Evolutionary conservation across 92 coral and sea anemone species (phyloP).

Genomic region (Porites divaricata): DNA sequence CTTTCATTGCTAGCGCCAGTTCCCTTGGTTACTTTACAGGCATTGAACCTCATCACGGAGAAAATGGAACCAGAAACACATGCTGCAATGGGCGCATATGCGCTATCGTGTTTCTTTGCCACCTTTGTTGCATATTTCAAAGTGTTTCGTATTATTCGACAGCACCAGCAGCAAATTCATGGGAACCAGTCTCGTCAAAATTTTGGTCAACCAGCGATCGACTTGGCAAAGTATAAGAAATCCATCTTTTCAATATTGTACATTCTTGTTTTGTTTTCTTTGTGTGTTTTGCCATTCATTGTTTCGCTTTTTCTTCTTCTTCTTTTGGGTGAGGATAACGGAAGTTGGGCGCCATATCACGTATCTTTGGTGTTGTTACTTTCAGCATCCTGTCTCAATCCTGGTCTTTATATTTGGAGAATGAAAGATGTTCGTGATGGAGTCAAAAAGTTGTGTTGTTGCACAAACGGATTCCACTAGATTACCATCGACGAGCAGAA

Average conservation of each 20-base stretch:
- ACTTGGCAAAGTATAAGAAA: background rate
- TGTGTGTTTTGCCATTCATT: background rate
- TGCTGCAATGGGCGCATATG: background rate
- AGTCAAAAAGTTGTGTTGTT: no score
- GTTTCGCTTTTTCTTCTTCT: background rate
- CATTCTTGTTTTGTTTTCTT: background rate
- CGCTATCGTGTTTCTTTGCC: background rate
- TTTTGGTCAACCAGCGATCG: conserved; percentile 9
- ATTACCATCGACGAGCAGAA: no score
- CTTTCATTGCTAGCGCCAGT: background rate
- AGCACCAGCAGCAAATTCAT: conserved; percentile 20
- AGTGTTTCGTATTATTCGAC: conserved; percentile 14
- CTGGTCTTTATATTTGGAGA: no score
- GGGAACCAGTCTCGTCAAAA: background rate
- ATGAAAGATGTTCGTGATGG: no score
- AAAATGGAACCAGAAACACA: background rate
- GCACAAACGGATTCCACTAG: no score
- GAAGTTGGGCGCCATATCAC: no score
- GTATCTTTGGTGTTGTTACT: no score
- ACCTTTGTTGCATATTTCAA: conserved; percentile 6
- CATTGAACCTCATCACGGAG: background rate
- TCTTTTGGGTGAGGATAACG: background rate
- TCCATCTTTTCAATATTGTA: background rate
- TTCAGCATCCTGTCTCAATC: no score
- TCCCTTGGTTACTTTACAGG: background rate